Base-by-base conservation (phyloP, 2,888 invertebrate species). In the Allophyes oxyacanthae region DNA sequence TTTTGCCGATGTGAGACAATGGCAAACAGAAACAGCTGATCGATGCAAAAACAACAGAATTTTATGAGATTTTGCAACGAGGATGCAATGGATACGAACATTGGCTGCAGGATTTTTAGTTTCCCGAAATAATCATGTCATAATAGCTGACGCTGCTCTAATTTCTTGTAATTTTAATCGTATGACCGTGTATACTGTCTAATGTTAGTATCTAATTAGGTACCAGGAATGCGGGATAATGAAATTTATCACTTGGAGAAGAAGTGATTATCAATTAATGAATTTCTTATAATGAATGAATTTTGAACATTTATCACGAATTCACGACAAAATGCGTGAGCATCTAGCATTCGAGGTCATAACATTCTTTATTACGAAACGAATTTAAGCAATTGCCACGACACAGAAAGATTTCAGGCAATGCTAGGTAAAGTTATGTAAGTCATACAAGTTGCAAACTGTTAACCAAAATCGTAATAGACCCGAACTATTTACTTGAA, bases 331-430 rank as follows among this genome's bases (percentile, higher is more conserved):
- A 57, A 55, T 50, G 37, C 13, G 40, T 36, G 43, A 43, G 44
- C 68, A 57, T 67, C 69, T 64, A 48, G 49, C 45, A 37, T 57
- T 57, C 68, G 68, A 71, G 71, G 71, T 67, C 68, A 53, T 7
- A 30, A 57, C 68, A 60, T 60, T 69, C 69, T 43, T 67, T 66
- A 50, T 71, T 67, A 58, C 72, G 63, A 71, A 66, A 70, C 46
- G 33, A 46, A 38, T 48, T 66, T 66, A 38, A 52, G 72, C 63
- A 60, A 70, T 58, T 56, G 51, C 53, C 33, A 6, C 58, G n/a
- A 51, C 44, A 28, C 49, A 20, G 38, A 11, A 33, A 56, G 51
- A 37, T 60, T 51, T 42, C 45, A 42, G 32, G 45, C 37, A 28
- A 63, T 37, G 30, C 26, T 30, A 34, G n/a, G n/a, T n/a, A n/a